Conservation (phyloP, 2,888 invertebrate genomes). For the Polyploca ridens region DNA sequence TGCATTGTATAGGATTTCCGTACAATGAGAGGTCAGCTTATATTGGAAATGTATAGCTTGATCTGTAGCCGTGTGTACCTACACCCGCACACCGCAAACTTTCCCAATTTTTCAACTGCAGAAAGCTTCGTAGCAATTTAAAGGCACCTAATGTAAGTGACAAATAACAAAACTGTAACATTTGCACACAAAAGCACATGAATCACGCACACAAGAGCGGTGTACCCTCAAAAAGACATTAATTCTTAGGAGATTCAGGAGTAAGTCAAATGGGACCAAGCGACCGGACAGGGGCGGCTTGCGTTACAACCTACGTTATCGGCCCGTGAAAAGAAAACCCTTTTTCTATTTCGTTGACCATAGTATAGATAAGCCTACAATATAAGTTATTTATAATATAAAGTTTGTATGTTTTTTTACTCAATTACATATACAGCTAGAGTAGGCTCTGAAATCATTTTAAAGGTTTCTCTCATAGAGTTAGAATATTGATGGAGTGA, state of each 20-base stretch:
- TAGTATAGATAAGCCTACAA: constrained; percentile 38
- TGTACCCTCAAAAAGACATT: constrained; percentile 64
- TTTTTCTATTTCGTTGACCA: constrained; percentile 50
- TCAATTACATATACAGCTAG: not conserved
- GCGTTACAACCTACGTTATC: constrained; percentile 38
- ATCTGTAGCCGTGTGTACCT: no score
- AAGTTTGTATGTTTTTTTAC: no score
- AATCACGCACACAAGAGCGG: constrained; percentile 49
- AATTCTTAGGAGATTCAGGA: constrained; percentile 64
- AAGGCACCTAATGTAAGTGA: not conserved
- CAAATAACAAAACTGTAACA: not conserved
- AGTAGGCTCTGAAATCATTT: no score
- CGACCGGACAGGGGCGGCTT: constrained; percentile 42
- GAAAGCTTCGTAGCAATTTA: not conserved
- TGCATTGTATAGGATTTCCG: no score
- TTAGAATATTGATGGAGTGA: no score
- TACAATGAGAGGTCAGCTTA: no score
- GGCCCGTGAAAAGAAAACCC: constrained; percentile 74
- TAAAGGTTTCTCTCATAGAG: no score
- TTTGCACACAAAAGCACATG: constrained; percentile 30
- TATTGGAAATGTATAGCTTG: no score
- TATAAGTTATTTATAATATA: no score
- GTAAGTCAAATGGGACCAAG: constrained; percentile 55
- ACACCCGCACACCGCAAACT: not conserved
- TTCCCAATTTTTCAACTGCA: not conserved